phyloP scores from a whole-genome alignment of 1,140 invertebrate species.

The Nasonia giraulti region DNA sequence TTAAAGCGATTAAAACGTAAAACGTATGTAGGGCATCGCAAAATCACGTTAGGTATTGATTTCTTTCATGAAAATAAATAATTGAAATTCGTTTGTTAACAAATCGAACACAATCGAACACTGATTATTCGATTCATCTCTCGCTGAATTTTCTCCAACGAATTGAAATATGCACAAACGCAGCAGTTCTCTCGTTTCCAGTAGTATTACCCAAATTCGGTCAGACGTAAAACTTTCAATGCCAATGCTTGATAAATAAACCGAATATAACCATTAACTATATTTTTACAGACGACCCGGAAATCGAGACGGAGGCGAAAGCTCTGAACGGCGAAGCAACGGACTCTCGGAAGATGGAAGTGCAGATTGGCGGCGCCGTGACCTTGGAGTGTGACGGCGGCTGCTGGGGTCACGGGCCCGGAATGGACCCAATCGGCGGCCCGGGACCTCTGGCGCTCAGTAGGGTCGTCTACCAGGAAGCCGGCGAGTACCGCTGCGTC shows the following conservation, averaged over 20 bases:
- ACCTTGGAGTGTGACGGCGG: slow-evolving; percentile 86
- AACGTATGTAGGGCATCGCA: too few relatives aligned
- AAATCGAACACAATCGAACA: too few relatives aligned
- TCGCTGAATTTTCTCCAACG: too few relatives aligned
- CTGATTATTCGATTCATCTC: too few relatives aligned
- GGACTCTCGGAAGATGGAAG: slow-evolving; percentile 81
- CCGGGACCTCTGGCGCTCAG: slow-evolving; percentile 78
- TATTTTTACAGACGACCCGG: slow-evolving; percentile 75
- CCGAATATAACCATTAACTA: not conserved
- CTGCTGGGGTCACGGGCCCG: slow-evolving; percentile 78
- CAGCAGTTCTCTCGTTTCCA: slow-evolving; percentile 8
- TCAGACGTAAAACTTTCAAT: not conserved
- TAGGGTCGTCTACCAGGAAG: slow-evolving; percentile 85
- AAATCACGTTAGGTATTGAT: too few relatives aligned
- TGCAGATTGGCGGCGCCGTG: slow-evolving; percentile 87
- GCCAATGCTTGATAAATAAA: too few relatives aligned
- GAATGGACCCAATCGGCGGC: slow-evolving; percentile 78
- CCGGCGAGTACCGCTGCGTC: slow-evolving; percentile 84
- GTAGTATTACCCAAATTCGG: not conserved
- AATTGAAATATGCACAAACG: not conserved
- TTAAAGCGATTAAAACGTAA: too few relatives aligned
- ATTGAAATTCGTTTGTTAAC: too few relatives aligned
- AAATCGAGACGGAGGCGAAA: slow-evolving; percentile 74
- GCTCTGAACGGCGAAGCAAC: slow-evolving; percentile 73
- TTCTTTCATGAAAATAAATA: too few relatives aligned